Percentiles rank a stretch among this genome's conserved stretches.
phyloP scores from a whole-genome alignment of 2,113 vertebrate genomes.

The Mobula hypostoma region DNA sequence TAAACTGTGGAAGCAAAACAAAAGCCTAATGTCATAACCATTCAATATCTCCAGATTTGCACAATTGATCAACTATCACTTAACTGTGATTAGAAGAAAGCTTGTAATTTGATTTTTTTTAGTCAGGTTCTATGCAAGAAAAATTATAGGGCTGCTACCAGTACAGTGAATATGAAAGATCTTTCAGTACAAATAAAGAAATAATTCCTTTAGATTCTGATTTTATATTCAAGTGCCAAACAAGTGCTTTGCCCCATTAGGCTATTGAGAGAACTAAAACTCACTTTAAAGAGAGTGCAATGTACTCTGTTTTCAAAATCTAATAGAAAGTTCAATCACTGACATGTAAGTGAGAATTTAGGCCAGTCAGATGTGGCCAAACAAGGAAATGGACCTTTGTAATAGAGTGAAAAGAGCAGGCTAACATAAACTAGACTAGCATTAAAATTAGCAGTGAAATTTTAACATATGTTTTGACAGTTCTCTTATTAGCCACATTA shows the following conservation, averaged over 20 bases:
- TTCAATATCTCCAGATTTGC: too few species aligned
- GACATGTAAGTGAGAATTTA: not conserved
- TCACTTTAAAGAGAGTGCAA: not conserved
- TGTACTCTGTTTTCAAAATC: not conserved
- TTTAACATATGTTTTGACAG: not conserved
- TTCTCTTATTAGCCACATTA: not conserved
- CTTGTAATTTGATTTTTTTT: not conserved
- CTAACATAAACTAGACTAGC: not conserved
- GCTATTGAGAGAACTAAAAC: not conserved
- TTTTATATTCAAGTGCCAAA: not conserved
- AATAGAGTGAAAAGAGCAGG: not conserved
- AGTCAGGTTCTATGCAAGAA: not conserved
- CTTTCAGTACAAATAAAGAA: not conserved
- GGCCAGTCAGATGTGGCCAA: not conserved
- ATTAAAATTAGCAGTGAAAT: not conserved
- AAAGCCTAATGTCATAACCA: not conserved
- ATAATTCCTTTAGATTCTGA: not conserved
- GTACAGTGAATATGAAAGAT: not conserved
- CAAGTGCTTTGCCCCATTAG: not conserved
- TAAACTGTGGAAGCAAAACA: not conserved
- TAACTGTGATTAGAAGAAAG: not conserved
- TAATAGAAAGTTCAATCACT: slow-evolving; percentile 19
- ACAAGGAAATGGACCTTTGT: not conserved
- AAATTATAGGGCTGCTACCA: not conserved
- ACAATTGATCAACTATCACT: not conserved